Percentiles rank a stretch among this genome's conserved stretches.
These are phyloP conservation scores for Heliconius charithonia DNA, from an alignment of 2,888 invertebrate genomes.

Conservation along the genomic window DNA sequence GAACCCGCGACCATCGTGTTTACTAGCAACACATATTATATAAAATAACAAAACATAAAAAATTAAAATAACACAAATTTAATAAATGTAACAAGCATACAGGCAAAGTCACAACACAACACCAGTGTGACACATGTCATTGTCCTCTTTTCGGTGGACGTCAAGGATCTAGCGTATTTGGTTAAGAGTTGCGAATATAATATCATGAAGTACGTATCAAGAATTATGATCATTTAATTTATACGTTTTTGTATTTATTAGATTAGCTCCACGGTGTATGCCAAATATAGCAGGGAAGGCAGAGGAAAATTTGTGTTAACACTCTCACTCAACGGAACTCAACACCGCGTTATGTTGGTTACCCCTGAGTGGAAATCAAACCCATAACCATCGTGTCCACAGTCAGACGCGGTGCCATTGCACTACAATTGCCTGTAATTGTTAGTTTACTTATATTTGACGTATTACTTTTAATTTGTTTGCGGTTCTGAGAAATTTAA, in stretches of 20 bases:
- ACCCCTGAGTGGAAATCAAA: no score
- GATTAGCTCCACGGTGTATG: background rate
- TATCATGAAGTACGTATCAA: background rate
- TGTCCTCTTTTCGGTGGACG: constrained; percentile 21
- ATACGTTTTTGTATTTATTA: no score
- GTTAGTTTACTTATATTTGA: no score
- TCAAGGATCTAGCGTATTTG: constrained; percentile 22
- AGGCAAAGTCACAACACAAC: background rate
- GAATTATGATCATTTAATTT: constrained; percentile 11
- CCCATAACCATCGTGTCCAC: no score
- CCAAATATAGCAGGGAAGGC: background rate
- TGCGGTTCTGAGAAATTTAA: no score
- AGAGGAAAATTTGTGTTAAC: background rate
- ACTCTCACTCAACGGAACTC: no score
- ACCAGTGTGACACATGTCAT: background rate
- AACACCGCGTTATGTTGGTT: no score
- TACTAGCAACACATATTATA: no score
- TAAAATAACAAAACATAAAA: background rate
- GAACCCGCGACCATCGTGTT: no score
- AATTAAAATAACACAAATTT: background rate
- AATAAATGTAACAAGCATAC: background rate
- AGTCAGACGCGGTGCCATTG: no score
- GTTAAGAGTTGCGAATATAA: constrained; percentile 13
- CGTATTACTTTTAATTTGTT: no score
- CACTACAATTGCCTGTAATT: no score